Evolutionary conservation across 2,113 vertebrate species (phyloP), one percentile per base, ranked within the genome.

Genomic region (Thalassoma bifasciatum): DNA sequence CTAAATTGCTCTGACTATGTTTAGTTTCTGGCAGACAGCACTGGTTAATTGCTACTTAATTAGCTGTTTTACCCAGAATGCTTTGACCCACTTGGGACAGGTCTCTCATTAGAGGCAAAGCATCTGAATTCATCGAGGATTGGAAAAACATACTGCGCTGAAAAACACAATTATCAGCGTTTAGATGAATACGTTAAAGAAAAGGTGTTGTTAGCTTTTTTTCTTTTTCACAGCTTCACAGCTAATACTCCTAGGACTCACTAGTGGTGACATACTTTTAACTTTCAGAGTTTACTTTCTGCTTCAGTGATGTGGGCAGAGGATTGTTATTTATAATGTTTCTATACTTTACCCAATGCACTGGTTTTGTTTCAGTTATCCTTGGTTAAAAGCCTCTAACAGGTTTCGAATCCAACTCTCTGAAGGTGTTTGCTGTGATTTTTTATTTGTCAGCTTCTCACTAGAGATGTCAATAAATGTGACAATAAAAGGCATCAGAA

Each of bases 21-120:
- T 88, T 87, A 73, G 85, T 87, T 90, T 83, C 89, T 90, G 80
- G 81, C 83, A 92, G 87, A 86, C 88, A 92, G 81, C 75, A 57
- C 85, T 85, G 83, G 86, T 93, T 94, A 94, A 94, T 93, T 93
- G 91, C 92, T 89, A 90, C 90, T 91, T 94, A 92, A 93, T 94
- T 94, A 93, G 93, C 86, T 88, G 82, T 85, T 92, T 90, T 89
- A 90, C 72, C 82, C 83, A 85, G 86, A 90, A 86, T 86, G 79
- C 81, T 72, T 83, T 90, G 88, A 84, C 87, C 91, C 90, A 84
- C 87, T 91, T 85, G 89, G 92, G 92, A 93, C 93, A 89, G 87
- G 88, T 87, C 89, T 91, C 92, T 93, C 90, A 94, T 94, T 94
- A 93, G 83, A 80, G 77, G 79, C 56, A 85, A 84, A 89, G 82